These are phyloP conservation scores for Phortica magna DNA, from an alignment of 2,888 invertebrate genomes.

Conservation along the genomic window DNA sequence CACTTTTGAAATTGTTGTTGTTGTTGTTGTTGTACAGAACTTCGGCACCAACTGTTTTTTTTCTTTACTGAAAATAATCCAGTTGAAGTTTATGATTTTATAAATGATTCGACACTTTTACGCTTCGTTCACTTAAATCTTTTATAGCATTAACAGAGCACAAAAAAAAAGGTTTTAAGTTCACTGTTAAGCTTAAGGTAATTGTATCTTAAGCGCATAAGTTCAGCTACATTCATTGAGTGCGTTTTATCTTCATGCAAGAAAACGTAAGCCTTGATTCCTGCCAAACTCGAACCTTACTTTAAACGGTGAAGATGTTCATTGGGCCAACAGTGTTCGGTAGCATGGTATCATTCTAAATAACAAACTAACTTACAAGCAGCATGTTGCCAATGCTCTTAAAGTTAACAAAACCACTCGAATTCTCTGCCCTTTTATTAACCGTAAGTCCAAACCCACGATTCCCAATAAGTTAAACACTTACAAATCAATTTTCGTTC, in stretches of 20 bases:
- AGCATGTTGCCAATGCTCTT: not conserved
- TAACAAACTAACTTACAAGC: not conserved
- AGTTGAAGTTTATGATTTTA: not conserved
- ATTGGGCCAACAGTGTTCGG: not conserved
- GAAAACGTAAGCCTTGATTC: not conserved
- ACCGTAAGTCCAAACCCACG: constrained; percentile 14
- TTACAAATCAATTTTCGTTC: constrained; percentile 30
- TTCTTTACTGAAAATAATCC: not conserved
- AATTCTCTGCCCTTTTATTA: constrained; percentile 31
- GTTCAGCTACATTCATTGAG: too few relatives aligned
- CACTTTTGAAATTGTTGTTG: constrained; percentile 1
- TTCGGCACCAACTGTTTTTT: not conserved
- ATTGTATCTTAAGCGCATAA: too few relatives aligned
- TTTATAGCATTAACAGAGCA: too few relatives aligned
- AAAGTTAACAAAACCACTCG: not conserved
- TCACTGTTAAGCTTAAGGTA: too few relatives aligned
- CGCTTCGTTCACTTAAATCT: too few relatives aligned
- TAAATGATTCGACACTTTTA: too few relatives aligned
- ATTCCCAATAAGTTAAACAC: constrained; percentile 29
- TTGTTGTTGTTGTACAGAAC: not conserved
- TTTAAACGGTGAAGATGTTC: not conserved
- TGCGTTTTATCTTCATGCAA: not conserved
- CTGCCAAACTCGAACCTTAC: not conserved
- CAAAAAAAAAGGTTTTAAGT: too few relatives aligned
- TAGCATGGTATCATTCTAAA: not conserved